Base-by-base conservation (phyloP, 2,888 invertebrate species). In the Nysson spinosus region DNA sequence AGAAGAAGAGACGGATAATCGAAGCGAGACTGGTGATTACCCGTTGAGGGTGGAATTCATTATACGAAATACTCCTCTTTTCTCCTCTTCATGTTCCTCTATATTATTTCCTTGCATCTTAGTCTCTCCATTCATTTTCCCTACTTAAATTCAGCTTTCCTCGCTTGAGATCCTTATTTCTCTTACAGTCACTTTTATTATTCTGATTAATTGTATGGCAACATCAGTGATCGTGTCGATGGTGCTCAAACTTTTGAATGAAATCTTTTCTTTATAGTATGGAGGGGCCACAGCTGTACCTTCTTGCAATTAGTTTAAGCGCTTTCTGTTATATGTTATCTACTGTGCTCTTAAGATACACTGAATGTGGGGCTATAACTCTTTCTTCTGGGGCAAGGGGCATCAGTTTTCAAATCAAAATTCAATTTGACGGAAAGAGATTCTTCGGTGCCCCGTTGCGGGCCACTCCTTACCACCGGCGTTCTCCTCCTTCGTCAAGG, bases 11-110 rank as follows among this genome's bases (percentile, higher is more conserved):
- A 57, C 50, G 73, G 64, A 54, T 66, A 65, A 76, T 70, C 68
- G 66, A 71, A n/a, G 73, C 75, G 66, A 77, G 78, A 63, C 75
- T 77, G 64, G 78, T 84, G 79, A 84, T 84, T 83, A 83, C 82
- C 80, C 72, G 70, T 82, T 80, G 83, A 83, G 83, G 83, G 83
- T 83, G 84, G 84, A 83, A 83, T 84, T 83, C 83, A 82, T 83
- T 83, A 84, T 75, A 71, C 69, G 69, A 75, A 81, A 79, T 44
- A 37, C 47, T 54, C 60, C 17, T 44, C 24, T 17, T 24, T 51
- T 14, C 39, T 34, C 43, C 39, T 39, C 20, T 24, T 42, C 35
- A 16, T 46, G 28, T 16, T 46, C 30, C 22, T 12, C 35, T 35
- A 30, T 35, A 17, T 37, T 12, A 11, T 42, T 35, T 30, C 22